phyloP scores from a whole-genome alignment of 2,888 invertebrate genomes.

The Sinotaia quadrata region DNA sequence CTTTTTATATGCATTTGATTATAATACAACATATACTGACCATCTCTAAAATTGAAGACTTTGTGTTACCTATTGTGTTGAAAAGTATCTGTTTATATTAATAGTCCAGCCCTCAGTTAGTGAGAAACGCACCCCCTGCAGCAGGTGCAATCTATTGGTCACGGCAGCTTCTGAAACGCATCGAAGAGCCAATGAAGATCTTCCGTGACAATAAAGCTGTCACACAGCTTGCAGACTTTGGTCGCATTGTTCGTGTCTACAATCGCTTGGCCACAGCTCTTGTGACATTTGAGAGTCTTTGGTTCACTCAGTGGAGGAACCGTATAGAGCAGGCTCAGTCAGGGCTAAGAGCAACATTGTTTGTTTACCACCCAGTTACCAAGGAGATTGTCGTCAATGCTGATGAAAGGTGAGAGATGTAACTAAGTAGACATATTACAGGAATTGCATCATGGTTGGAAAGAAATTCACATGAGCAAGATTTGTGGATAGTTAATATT shows the following conservation, averaged over 20 bases:
- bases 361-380: constrained; percentile 65
- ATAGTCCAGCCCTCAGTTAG: constrained; percentile 65
- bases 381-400: constrained; percentile 68
- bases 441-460: too few relatives aligned
- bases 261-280: constrained; percentile 68
- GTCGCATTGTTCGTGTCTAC: constrained; percentile 63
- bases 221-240: constrained; percentile 66
- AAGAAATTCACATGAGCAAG: too few relatives aligned
- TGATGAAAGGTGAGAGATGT: constrained; percentile 69
- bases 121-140: constrained; percentile 71
- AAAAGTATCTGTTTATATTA: neutral
- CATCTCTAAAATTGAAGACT: too few relatives aligned
- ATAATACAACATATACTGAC: too few relatives aligned
- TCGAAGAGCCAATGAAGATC: constrained; percentile 71
- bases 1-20: too few relatives aligned
- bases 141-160: constrained; percentile 72
- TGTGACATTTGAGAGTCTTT: constrained; percentile 70
- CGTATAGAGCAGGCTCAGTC: constrained; percentile 66
- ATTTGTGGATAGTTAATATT: too few relatives aligned
- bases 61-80: too few relatives aligned
- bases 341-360: constrained; percentile 67
- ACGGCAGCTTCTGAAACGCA: constrained; percentile 67
- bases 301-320: constrained; percentile 70
- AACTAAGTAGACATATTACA: too few relatives aligned
- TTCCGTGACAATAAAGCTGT: constrained; percentile 69